Percentiles rank a stretch among this genome's conserved stretches.
Evolutionary conservation across 2,797 vertebrate species (phyloP).

Genomic region (Danio kyathit): DNA sequence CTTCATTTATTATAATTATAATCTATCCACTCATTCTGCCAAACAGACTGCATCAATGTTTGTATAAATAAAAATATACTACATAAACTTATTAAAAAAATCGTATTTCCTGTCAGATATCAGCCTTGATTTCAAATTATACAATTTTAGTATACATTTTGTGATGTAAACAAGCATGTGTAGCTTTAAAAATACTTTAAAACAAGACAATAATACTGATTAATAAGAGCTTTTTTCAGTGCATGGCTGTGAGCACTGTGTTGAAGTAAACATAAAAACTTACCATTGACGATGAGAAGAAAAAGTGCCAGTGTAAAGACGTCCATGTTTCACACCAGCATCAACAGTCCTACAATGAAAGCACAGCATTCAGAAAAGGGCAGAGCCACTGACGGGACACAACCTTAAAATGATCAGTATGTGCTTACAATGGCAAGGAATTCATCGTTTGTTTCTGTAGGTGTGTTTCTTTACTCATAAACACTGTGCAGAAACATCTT

Average conservation of each 20-base stretch:
- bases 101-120: not conserved
- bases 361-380: not conserved
- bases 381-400: not conserved
- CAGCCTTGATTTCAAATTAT: not conserved
- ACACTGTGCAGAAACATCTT: not conserved
- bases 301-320: constrained; percentile 4
- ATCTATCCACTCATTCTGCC: too few relatives aligned
- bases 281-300: constrained; percentile 45
- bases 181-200: not conserved
- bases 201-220: not conserved
- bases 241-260: not conserved
- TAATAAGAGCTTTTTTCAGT: not conserved
- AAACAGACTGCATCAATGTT: not conserved
- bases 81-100: too few relatives aligned
- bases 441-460: not conserved
- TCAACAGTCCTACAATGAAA: constrained; percentile 52
- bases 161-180: not conserved
- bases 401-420: not conserved
- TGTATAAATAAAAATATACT: not conserved
- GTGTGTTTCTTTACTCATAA: constrained; percentile 15
- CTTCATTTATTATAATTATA: too few relatives aligned
- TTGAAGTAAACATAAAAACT: constrained; percentile 12
- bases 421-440: not conserved
- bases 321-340: constrained; percentile 62
- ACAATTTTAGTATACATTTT: not conserved